Conservation (phyloP, 1,140 invertebrate species). For the Antheraea pernyi region DNA sequence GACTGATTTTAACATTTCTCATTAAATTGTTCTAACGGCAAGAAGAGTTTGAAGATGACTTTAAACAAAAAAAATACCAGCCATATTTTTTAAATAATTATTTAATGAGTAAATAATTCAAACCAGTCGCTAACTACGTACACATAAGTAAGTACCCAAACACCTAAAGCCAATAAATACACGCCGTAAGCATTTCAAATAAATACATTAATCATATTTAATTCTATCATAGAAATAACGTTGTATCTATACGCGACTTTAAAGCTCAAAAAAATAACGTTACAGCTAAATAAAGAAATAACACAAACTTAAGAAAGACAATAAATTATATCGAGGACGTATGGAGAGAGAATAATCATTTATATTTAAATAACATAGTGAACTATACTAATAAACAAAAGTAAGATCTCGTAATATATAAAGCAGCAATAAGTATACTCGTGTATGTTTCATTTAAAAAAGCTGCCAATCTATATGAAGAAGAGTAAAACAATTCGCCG, state of each 20-base stretch:
- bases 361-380: no score
- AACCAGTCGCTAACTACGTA: conserved; percentile 45
- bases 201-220: conserved; percentile 24
- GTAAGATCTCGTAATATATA: no score
- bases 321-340: no score
- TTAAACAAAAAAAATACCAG: no score
- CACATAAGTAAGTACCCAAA: conserved; percentile 56
- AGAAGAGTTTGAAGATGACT: not conserved
- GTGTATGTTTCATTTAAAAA: no score
- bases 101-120: conserved; percentile 28
- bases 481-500: no score
- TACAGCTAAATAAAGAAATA: no score
- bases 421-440: no score
- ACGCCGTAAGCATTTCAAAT: conserved; percentile 48
- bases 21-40: not conserved
- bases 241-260: conserved; percentile 60
- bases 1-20: not conserved
- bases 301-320: no score
- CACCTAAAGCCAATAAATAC: conserved; percentile 68
- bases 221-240: conserved; percentile 35
- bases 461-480: no score
- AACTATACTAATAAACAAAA: no score
- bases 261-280: conserved; percentile 57
- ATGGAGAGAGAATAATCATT: no score
- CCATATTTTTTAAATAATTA: not conserved